phyloP scores from a whole-genome alignment of 37 sponge, comb jelly and placozoan genomes.

The Petrosia ficiformis region DNA sequence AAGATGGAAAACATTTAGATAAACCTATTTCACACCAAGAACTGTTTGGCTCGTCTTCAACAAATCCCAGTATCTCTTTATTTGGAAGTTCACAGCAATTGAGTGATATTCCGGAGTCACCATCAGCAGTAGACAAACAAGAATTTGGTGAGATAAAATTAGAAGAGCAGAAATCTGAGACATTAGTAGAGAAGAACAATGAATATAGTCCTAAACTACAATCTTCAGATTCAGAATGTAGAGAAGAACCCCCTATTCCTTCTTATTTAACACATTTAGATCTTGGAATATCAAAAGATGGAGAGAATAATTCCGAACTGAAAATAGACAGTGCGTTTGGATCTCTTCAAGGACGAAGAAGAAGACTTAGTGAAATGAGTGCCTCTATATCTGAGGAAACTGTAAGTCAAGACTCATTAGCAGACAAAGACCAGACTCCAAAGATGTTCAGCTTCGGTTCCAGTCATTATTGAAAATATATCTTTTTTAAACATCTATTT shows the following conservation, averaged over 20 bases:
- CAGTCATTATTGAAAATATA: background rate
- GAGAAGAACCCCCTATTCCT: constrained; percentile 15
- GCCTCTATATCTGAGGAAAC: constrained; percentile 1
- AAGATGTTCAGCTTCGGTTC: background rate
- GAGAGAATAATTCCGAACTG: constrained; percentile 34
- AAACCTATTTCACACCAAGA: constrained; percentile 59
- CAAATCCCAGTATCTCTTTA: background rate
- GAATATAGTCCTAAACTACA: background rate
- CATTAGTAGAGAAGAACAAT: background rate
- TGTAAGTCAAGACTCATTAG: background rate
- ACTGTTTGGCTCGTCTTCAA: constrained; percentile 31
- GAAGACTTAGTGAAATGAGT: constrained; percentile 1
- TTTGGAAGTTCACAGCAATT: constrained; percentile 13
- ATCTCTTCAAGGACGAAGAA: constrained; percentile 12
- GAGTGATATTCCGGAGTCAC: background rate
- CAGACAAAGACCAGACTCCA: background rate
- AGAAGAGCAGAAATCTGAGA: background rate
- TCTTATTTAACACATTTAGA: constrained; percentile 53
- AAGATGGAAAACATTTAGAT: constrained; percentile 26
- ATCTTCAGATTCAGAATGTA: background rate
- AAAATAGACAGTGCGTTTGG: constrained; percentile 71
- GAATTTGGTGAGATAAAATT: constrained; percentile 49
- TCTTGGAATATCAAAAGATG: background rate
- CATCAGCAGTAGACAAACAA: background rate
- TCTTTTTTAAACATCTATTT: too few relatives aligned